Percentiles rank a stretch among this genome's conserved stretches.
Evolutionary conservation across 1,140 invertebrate genomes (phyloP).

Genomic region (Drosophila tropicalis): DNA sequence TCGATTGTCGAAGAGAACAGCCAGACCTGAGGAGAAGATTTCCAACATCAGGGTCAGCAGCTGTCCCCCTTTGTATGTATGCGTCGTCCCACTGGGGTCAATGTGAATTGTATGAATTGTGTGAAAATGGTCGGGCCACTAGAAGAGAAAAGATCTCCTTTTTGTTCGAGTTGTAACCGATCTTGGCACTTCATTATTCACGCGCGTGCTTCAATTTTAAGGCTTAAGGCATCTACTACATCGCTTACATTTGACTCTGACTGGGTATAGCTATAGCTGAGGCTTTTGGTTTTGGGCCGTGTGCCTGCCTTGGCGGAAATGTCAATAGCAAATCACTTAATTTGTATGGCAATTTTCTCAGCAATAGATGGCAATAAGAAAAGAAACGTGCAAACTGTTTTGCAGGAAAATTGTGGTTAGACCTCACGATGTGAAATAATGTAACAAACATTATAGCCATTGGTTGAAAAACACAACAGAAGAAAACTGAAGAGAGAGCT

Average conservation of each 20-base stretch:
- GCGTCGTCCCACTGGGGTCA: constrained; percentile 67
- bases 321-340: constrained; percentile 83
- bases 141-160: constrained; percentile 3
- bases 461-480: neutral
- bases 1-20: constrained; percentile 63
- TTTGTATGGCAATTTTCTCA: constrained; percentile 78
- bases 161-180: constrained; percentile 64
- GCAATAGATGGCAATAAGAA: constrained; percentile 31
- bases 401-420: constrained; percentile 47
- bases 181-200: constrained; percentile 83
- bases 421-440: constrained; percentile 75
- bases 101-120: constrained; percentile 81
- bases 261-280: constrained; percentile 14
- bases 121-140: constrained; percentile 65
- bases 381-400: constrained; percentile 58
- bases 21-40: constrained; percentile 56
- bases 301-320: constrained; percentile 61
- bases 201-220: constrained; percentile 74
- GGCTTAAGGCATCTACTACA: constrained; percentile 46
- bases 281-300: constrained; percentile 24
- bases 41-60: constrained; percentile 45
- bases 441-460: constrained; percentile 64
- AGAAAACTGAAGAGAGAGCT: neutral
- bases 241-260: neutral
- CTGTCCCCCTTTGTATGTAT: neutral